These are phyloP conservation scores for Phyllostomus discolor DNA, from an alignment of 2,113 vertebrate species.

Conservation along the genomic window DNA sequence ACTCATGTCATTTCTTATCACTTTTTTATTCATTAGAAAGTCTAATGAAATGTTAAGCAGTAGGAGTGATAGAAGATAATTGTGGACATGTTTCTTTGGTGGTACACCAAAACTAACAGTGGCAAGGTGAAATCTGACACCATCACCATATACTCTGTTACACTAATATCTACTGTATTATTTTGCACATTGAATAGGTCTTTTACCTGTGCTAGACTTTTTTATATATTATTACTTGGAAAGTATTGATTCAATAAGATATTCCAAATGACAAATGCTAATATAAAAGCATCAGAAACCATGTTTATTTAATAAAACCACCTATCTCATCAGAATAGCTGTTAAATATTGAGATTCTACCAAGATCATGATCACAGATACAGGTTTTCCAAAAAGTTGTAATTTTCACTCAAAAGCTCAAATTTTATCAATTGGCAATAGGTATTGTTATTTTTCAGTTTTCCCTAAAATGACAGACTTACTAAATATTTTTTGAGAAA, in stretches of 20 bases:
- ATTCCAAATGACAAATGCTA: not conserved
- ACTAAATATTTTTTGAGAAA: not conserved
- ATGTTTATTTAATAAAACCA: not conserved
- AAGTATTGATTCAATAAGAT: not conserved
- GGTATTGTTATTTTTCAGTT: not conserved
- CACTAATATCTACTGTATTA: not conserved
- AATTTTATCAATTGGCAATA: not conserved
- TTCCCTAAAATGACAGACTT: slow-evolving; percentile 1
- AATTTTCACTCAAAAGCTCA: not conserved
- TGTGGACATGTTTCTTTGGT: not conserved
- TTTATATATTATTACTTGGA: not conserved
- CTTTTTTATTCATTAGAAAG: not conserved
- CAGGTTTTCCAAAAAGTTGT: slow-evolving; percentile 25
- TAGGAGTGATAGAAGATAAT: not conserved
- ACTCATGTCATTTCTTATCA: not conserved
- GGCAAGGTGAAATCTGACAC: not conserved
- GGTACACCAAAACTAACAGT: not conserved
- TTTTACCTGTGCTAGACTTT: not conserved
- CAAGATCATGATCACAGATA: not conserved
- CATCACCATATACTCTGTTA: not conserved
- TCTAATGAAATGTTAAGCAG: not conserved
- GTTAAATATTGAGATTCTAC: not conserved
- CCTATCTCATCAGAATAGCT: not conserved
- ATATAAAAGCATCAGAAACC: not conserved
- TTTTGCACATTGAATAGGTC: not conserved